These are phyloP conservation scores for Galerucella nymphaeae DNA, from an alignment of 2,888 invertebrate genomes.

Conservation along the genomic window DNA sequence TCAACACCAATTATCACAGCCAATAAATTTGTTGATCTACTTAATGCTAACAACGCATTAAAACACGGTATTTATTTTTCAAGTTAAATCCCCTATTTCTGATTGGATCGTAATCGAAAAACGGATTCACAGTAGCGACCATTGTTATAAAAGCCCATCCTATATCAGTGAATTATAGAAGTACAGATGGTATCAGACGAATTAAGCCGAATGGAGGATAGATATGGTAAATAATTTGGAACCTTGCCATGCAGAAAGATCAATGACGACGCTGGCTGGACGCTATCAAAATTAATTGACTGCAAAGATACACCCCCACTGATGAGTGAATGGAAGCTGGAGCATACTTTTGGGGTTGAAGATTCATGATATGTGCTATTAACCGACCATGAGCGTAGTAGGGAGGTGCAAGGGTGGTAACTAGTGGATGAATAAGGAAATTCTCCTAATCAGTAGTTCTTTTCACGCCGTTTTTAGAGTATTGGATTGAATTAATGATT, in stretches of 20 bases:
- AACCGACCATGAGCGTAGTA: background rate
- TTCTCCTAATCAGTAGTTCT: too few relatives aligned
- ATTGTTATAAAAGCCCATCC: constrained; percentile 33
- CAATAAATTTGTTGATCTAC: too few relatives aligned
- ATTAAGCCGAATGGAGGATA: constrained; percentile 40
- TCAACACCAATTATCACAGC: too few relatives aligned
- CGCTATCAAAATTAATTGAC: constrained; percentile 45
- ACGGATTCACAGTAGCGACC: constrained; percentile 33
- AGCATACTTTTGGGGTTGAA: constrained; percentile 12
- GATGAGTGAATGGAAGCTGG: background rate
- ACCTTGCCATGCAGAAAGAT: constrained; percentile 46
- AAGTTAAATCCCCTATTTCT: constrained; percentile 17
- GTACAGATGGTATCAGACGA: constrained; percentile 40
- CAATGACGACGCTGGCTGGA: constrained; percentile 43
- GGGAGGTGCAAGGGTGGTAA: too few relatives aligned
- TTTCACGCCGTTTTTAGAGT: too few relatives aligned
- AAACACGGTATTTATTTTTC: constrained; percentile 11
- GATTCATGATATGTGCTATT: constrained; percentile 10
- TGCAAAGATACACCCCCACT: constrained; percentile 41
- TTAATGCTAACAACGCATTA: too few relatives aligned
- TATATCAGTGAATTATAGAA: constrained; percentile 43
- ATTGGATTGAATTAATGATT: too few relatives aligned
- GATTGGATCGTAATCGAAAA: constrained; percentile 22
- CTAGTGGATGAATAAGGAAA: too few relatives aligned
- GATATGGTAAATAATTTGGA: constrained; percentile 48